Conservation (phyloP, 2,888 invertebrate species). For the Aspidapion aeneum region DNA sequence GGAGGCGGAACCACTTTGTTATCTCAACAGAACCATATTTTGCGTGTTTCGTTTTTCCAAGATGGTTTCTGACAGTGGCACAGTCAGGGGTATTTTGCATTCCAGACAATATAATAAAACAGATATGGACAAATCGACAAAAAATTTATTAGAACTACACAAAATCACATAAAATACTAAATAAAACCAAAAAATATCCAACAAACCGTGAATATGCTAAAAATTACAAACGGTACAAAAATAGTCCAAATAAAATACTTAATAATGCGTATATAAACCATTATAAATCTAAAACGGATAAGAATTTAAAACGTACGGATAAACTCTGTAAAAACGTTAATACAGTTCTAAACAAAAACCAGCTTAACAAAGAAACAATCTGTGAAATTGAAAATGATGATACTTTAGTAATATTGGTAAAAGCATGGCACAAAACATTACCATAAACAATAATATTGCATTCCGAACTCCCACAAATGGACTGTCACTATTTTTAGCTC, state of each 20-base stretch:
- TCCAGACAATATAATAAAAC: neutral
- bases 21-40: no score
- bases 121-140: constrained; percentile 3
- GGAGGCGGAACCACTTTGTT: no score
- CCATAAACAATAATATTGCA: neutral
- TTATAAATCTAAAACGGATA: neutral
- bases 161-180: constrained; percentile 2
- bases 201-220: neutral
- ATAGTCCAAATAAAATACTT: neutral
- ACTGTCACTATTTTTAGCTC: constrained; percentile 5
- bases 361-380: neutral
- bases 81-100: no score
- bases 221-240: neutral
- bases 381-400: constrained; percentile 1
- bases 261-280: neutral
- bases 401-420: constrained; percentile 6
- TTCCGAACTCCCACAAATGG: neutral
- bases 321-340: constrained; percentile 1
- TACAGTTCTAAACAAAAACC: neutral
- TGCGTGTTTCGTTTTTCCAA: no score
- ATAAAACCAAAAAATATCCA: neutral
- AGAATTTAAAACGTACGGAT: neutral
- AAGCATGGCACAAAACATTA: constrained; percentile 6
- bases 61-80: no score
- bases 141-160: constrained; percentile 2